Percentiles rank a stretch among this genome's conserved stretches.
Evolutionary conservation across 2,888 invertebrate species (phyloP).

Genomic region (Megastigmus dorsalis): DNA sequence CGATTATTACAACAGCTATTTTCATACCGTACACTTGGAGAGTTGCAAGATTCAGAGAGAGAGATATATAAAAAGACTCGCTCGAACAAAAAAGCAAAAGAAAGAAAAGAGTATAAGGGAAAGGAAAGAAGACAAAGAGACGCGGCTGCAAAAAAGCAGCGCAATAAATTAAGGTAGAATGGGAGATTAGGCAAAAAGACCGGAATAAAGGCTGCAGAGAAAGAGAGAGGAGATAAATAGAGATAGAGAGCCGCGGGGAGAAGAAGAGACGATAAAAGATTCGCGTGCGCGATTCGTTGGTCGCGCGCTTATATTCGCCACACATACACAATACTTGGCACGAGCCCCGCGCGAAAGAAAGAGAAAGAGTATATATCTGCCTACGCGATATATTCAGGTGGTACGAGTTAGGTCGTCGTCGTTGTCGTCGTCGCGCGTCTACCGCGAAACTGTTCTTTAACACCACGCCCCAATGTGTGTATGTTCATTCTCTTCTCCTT

Average conservation of each 20-base stretch:
- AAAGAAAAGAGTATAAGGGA: neutral
- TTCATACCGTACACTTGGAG: too few species aligned
- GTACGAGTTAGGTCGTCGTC: slow-evolving; percentile 7
- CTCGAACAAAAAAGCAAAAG: too few species aligned
- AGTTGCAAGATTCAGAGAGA: too few species aligned
- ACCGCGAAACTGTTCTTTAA: slow-evolving; percentile 28
- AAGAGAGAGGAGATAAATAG: slow-evolving; percentile 36
- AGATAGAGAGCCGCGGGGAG: slow-evolving; percentile 21
- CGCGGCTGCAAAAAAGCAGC: neutral
- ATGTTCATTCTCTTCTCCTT: too few species aligned
- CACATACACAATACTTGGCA: slow-evolving; percentile 26
- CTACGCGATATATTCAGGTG: slow-evolving; percentile 37
- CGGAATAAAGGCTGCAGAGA: neutral
- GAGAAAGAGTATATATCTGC: too few species aligned
- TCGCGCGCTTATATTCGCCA: too few species aligned
- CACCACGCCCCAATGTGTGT: slow-evolving; percentile 46
- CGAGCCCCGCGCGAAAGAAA: neutral
- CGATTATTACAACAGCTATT: too few species aligned
- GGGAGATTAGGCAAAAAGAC: slow-evolving; percentile 20
- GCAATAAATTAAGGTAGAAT: slow-evolving; percentile 29
- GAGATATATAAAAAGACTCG: too few species aligned
- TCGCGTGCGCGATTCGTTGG: slow-evolving; percentile 17
- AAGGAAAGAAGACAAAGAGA: neutral
- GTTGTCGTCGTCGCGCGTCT: neutral
- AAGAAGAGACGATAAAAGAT: slow-evolving; percentile 42